Evolutionary conservation across 2,797 vertebrate species (phyloP).

Genomic region (Limnodromus scolopaceus): DNA sequence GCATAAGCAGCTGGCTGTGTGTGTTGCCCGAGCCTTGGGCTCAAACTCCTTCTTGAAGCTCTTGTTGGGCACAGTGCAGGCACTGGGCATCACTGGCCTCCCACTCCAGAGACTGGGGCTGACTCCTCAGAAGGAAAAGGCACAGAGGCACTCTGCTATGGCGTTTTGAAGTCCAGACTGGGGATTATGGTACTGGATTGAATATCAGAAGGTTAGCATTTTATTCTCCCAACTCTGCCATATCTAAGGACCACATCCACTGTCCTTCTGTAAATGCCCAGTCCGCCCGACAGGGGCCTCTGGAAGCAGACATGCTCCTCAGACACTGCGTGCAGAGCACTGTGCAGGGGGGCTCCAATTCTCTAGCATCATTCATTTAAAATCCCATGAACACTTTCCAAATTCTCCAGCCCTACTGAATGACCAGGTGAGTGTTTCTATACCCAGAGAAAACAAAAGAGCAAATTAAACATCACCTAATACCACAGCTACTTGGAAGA

Average conservation of each 20-base stretch:
- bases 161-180: neutral
- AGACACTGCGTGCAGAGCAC: neutral
- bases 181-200: neutral
- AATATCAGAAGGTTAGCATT: neutral
- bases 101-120: neutral
- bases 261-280: neutral
- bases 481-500: neutral
- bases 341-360: neutral
- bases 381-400: neutral
- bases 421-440: neutral
- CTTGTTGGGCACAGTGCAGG: rapidly evolving
- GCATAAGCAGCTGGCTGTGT: neutral
- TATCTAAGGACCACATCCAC: neutral
- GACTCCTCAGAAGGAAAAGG: neutral
- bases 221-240: neutral
- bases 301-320: neutral
- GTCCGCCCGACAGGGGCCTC: neutral
- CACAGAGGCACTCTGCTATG: neutral
- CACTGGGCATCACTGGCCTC: neutral
- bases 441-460: neutral
- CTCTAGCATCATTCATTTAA: neutral
- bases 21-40: neutral
- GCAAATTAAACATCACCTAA: neutral
- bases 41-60: neutral
- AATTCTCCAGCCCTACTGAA: neutral